Conservation (phyloP, 2,888 invertebrate species). For the Spilosoma lubricipeda region DNA sequence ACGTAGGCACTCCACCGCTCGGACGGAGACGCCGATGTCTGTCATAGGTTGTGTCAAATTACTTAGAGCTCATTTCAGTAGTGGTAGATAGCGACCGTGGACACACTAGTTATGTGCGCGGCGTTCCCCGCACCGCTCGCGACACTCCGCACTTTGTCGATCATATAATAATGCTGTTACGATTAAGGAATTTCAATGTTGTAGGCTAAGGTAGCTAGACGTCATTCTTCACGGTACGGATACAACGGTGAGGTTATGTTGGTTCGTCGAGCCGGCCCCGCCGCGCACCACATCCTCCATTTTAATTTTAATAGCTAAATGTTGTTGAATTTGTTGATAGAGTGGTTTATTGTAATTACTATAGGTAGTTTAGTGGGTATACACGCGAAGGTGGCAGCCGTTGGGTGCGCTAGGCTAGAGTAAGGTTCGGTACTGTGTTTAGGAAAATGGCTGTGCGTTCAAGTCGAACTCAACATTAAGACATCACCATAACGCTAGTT, state of each 20-base stretch:
- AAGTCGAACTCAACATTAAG: slow-evolving; percentile 77
- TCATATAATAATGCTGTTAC: slow-evolving; percentile 60
- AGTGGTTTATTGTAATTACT: slow-evolving; percentile 81
- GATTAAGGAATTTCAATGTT: slow-evolving; percentile 72
- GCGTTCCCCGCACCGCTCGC: slow-evolving; percentile 35
- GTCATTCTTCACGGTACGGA: slow-evolving; percentile 64
- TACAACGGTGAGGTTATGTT: slow-evolving; percentile 40
- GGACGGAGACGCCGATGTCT: slow-evolving; percentile 37
- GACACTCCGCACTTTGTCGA: slow-evolving; percentile 45
- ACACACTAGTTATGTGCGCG: slow-evolving; percentile 22
- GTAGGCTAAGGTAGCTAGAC: slow-evolving; percentile 78
- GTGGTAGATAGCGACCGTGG: slow-evolving; percentile 29
- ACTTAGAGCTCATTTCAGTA: slow-evolving; percentile 49
- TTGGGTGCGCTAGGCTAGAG: slow-evolving; percentile 74
- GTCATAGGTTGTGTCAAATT: slow-evolving; percentile 59
- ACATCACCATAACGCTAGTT: slow-evolving; percentile 61
- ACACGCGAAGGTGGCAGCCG: slow-evolving; percentile 73
- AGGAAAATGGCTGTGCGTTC: slow-evolving; percentile 83
- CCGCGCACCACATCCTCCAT: slow-evolving; percentile 68
- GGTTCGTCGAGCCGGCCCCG: slow-evolving; percentile 41
- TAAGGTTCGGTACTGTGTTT: slow-evolving; percentile 78
- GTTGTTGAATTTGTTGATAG: slow-evolving; percentile 86
- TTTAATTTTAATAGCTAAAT: slow-evolving; percentile 85
- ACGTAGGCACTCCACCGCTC: slow-evolving; percentile 27
- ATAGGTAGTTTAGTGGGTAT: slow-evolving; percentile 78